phyloP scores from a whole-genome alignment of 2,797 vertebrate species.

The Apogon hyalosoma region DNA sequence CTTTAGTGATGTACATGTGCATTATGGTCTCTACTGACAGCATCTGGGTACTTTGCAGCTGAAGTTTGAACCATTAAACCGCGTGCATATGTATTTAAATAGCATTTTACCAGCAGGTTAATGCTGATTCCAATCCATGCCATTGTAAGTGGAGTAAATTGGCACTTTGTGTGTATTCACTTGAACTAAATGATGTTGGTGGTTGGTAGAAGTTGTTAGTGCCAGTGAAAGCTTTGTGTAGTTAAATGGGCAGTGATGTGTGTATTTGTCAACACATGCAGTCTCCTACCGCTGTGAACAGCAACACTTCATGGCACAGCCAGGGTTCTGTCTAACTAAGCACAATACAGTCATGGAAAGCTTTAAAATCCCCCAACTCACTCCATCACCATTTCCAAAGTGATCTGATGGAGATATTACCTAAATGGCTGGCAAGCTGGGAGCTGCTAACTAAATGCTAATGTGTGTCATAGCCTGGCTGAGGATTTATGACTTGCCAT shows the following conservation, averaged over 20 bases:
- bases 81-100: background rate
- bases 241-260: constrained; percentile 62
- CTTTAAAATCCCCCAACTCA: constrained; percentile 73
- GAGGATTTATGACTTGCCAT: constrained; percentile 88
- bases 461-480: constrained; percentile 85
- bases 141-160: background rate
- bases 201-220: constrained; percentile 6
- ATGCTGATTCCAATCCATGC: background rate
- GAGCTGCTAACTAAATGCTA: constrained; percentile 88
- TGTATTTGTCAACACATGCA: constrained; percentile 72
- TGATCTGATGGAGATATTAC: constrained; percentile 88
- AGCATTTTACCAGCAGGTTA: background rate
- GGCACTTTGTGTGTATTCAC: constrained; percentile 17
- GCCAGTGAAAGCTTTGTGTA: constrained; percentile 41
- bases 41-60: background rate
- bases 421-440: constrained; percentile 88
- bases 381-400: constrained; percentile 86
- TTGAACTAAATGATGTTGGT: constrained; percentile 22
- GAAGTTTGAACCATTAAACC: background rate
- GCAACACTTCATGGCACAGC: constrained; percentile 72
- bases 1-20: background rate
- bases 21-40: background rate
- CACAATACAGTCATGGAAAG: constrained; percentile 63
- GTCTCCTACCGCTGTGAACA: constrained; percentile 51
- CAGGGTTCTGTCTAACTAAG: constrained; percentile 63